phyloP scores from a whole-genome alignment of 92 coral and sea anemone species.

The Blastomussa wellsi region DNA sequence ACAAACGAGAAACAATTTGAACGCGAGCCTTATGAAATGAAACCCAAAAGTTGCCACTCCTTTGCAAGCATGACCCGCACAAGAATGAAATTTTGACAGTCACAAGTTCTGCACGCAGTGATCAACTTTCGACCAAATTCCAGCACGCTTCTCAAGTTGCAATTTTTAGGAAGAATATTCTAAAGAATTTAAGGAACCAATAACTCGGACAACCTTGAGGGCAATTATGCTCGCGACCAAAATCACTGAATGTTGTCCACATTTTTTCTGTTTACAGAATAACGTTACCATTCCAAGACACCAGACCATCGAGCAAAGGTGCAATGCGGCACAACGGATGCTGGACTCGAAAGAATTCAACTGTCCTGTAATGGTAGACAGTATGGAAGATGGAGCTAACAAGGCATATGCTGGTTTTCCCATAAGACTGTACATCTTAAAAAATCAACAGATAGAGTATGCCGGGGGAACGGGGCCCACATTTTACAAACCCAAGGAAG shows the following conservation, averaged over 20 bases:
- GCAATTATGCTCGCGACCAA: not conserved
- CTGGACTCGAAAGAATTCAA: constrained; percentile 53
- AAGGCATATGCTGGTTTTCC: constrained; percentile 69
- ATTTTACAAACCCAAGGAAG: constrained; percentile 61
- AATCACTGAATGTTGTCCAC: not conserved
- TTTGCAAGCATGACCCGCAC: not conserved
- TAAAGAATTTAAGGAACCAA: not conserved
- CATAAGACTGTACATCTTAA: constrained; percentile 62
- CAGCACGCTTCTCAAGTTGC: constrained; percentile 7
- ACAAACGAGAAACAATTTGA: not conserved
- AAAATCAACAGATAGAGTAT: constrained; percentile 50
- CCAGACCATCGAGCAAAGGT: constrained; percentile 50
- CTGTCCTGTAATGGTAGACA: constrained; percentile 73
- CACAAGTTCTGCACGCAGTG: not conserved
- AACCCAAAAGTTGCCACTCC: not conserved
- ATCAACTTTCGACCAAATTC: constrained; percentile 7
- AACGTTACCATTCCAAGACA: constrained; percentile 54
- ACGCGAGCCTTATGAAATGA: not conserved
- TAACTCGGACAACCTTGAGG: not conserved
- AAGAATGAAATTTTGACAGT: constrained; percentile 3
- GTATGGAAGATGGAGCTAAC: constrained; percentile 59
- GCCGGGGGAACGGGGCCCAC: constrained; percentile 76
- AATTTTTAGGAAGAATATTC: not conserved
- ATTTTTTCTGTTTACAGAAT: constrained; percentile 23
- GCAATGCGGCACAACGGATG: constrained; percentile 62